Evolutionary conservation across 1,140 invertebrate genomes (phyloP), one percentile per base, ranked within the genome.

Genomic region (Diploscapter pachys): DNA sequence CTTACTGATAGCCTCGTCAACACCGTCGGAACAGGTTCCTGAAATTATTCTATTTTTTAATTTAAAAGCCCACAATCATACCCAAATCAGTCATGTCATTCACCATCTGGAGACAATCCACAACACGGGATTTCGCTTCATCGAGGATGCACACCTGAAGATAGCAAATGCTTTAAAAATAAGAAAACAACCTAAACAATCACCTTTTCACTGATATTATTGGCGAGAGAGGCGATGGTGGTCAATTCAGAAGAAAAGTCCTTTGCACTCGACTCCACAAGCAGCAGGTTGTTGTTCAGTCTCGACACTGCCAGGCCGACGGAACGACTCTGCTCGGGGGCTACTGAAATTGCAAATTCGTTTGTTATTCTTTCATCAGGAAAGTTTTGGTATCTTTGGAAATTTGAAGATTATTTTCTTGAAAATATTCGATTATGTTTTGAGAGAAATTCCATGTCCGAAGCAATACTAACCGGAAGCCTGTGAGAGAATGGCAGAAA

Each of bases 71-170:
- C 2, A 63, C 31, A 13, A 4, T 59, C 3, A 94, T 90, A 86
- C 96, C 93, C 48, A 99, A 88, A 87, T 99, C 96, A 73, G 98
- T 90, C 48, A 99, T 89, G 87, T 99, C 96, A 85, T 96, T 93
- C 0, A 99, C 95, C 78, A 95, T 88, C 81, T 93, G 91, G 83
- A 98, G 93, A 86, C 94, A 96, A 81, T 96, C 93, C 13, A 93
- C 93, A 0, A 98, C 96, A 79, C 93, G 89, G 79, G 91, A 93
- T 93, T 96, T 92, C 2, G 94, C 94, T 64, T 93, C 87, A 88
- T 99, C 96, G 49, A 99, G 87, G 74, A 93, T 91, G 63, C 94
- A 90, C 8, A 99, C 95, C 92, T 98, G 97, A 52, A 74, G 3
- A 31, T 31, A 31, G 9, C 5, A 64, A 50, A 64, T 64, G 1